These are phyloP conservation scores for Choristoneura fumiferana DNA, from an alignment of 1,140 invertebrate genomes.

Conservation along the genomic window DNA sequence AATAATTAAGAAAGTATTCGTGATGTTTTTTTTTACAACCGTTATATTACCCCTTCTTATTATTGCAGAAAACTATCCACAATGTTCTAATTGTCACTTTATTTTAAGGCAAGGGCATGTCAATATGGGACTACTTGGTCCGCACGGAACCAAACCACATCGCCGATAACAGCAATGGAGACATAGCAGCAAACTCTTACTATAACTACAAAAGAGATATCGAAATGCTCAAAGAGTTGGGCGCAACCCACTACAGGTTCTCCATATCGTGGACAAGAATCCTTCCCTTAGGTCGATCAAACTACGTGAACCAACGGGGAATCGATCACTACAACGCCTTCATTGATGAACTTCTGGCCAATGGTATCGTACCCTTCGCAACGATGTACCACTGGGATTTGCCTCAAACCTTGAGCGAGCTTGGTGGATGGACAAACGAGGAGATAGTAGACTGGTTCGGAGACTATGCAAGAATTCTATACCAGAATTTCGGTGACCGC, in stretches of 20 bases:
- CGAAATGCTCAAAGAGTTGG: conserved; percentile 71
- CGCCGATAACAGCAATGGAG: conserved; percentile 70
- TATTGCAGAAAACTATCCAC: too few species aligned
- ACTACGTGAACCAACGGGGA: conserved; percentile 77
- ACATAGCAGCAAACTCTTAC: conserved; percentile 83
- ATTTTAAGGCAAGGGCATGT: conserved; percentile 75
- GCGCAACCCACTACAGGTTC: conserved; percentile 77
- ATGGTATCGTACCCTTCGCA: conserved; percentile 79
- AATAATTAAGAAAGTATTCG: too few species aligned
- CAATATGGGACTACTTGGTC: conserved; percentile 73
- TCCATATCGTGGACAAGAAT: conserved; percentile 82
- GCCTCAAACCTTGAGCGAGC: conserved; percentile 58
- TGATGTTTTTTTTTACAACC: too few species aligned
- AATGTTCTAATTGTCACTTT: neutral
- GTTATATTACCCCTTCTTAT: too few species aligned
- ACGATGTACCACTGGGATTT: conserved; percentile 68
- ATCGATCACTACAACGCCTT: conserved; percentile 80
- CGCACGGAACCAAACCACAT: conserved; percentile 60
- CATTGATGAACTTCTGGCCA: conserved; percentile 76
- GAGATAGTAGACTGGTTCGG: conserved; percentile 69
- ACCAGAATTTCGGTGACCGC: conserved; percentile 67
- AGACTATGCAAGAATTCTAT: conserved; percentile 66
- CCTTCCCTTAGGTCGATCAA: conserved; percentile 76
- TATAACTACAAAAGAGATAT: conserved; percentile 78
- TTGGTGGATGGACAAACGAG: conserved; percentile 64